Evolutionary conservation across 2,113 vertebrate genomes (phyloP).

Genomic region (Oreochromis spilurus): DNA sequence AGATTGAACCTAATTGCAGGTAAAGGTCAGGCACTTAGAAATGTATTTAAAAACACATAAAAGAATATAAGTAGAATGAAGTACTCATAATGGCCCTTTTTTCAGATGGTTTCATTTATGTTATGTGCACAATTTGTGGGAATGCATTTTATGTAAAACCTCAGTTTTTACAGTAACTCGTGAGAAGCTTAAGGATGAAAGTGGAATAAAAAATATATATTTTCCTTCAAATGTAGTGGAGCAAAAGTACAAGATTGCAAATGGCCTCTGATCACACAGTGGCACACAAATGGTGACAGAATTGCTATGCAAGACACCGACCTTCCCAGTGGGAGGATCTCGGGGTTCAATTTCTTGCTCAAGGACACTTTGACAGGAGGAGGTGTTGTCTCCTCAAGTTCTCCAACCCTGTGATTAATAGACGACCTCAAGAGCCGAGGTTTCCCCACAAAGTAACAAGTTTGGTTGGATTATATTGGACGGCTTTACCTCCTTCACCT

Average conservation of each 20-base stretch:
- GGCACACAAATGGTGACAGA: background rate
- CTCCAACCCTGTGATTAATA: background rate
- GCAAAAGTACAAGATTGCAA: background rate
- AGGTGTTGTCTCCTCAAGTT: background rate
- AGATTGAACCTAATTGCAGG: background rate
- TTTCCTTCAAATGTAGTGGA: background rate
- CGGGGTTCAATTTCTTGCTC: background rate
- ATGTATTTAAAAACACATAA: background rate
- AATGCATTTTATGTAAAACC: background rate
- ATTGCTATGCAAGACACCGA: background rate
- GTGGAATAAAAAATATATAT: background rate
- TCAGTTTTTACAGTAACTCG: background rate
- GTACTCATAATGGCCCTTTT: background rate
- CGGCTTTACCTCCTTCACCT: background rate
- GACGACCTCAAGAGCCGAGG: background rate
- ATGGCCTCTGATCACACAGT: background rate
- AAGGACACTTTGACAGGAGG: background rate
- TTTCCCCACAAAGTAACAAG: background rate
- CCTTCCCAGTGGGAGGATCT: background rate
- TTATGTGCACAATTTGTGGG: background rate
- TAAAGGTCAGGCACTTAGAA: background rate
- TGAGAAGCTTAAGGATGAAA: background rate
- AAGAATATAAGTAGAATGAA: background rate
- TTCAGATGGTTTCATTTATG: background rate
- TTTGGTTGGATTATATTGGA: background rate